Percentiles rank a stretch among this genome's conserved stretches.
These are phyloP conservation scores for Babyrousa celebensis DNA, from an alignment of 2,797 vertebrate species.

Conservation along the genomic window DNA sequence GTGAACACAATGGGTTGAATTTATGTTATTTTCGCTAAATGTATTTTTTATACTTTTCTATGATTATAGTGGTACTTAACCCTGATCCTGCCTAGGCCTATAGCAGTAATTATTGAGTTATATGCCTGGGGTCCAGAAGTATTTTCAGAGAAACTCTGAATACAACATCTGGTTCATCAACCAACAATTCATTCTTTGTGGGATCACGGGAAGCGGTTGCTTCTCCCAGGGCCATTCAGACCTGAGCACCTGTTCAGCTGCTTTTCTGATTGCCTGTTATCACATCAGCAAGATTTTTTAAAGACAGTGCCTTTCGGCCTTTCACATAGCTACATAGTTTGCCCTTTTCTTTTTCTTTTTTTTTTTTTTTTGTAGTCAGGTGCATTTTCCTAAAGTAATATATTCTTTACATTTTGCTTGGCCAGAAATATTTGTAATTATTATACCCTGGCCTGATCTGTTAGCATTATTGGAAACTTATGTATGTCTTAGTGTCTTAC, in stretches of 20 bases:
- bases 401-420: neutral
- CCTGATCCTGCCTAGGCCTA: neutral
- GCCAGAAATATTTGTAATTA: neutral
- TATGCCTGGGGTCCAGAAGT: neutral
- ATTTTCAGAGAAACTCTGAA: neutral
- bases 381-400: neutral
- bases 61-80: neutral
- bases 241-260: neutral
- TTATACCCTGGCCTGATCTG: neutral
- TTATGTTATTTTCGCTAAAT: conserved; percentile 19
- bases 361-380: neutral
- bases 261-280: neutral
- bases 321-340: neutral
- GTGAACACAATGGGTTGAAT: neutral
- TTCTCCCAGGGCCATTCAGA: neutral
- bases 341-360: neutral
- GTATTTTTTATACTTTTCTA: conserved; percentile 2
- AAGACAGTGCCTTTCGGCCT: neutral
- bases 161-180: neutral
- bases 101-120: neutral
- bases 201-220: neutral
- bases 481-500: neutral
- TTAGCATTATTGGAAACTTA: conserved; percentile 10
- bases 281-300: neutral
- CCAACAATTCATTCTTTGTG: neutral